A percentile compares a stretch with the other conserved stretches of the same genome.
These are phyloP conservation scores for Brachionus manjavacas DNA, from an alignment of 1,140 invertebrate species.

Conservation along the genomic window DNA sequence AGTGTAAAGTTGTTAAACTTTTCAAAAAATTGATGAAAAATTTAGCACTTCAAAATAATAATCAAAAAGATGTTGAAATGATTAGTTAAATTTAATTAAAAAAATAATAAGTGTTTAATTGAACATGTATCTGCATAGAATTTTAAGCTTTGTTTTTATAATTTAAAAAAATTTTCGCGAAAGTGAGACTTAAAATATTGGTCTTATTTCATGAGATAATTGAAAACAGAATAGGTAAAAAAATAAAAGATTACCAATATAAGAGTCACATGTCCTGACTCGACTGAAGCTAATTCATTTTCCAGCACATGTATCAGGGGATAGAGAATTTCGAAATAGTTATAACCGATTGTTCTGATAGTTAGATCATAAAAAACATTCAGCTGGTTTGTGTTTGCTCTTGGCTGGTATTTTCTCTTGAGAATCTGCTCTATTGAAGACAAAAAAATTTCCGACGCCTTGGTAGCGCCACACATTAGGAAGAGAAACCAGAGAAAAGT, in stretches of 20 bases:
- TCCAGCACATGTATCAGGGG: not conserved
- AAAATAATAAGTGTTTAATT: too few relatives aligned
- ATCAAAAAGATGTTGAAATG: too few relatives aligned
- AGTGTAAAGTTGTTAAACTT: too few relatives aligned
- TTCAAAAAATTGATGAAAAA: too few relatives aligned
- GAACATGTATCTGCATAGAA: too few relatives aligned
- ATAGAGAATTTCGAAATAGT: constrained; percentile 5
- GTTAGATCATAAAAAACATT: not conserved
- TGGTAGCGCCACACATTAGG: not conserved
- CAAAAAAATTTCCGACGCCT: not conserved
- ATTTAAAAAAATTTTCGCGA: too few relatives aligned
- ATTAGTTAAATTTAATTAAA: too few relatives aligned
- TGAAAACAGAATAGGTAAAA: not conserved
- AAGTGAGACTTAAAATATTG: too few relatives aligned
- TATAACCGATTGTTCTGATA: not conserved
- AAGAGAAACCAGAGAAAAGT: not conserved
- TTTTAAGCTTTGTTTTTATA: too few relatives aligned
- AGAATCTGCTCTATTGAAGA: not conserved
- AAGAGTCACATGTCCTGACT: not conserved
- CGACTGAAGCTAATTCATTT: not conserved
- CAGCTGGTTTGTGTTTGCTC: not conserved
- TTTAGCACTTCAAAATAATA: too few relatives aligned
- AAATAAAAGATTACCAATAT: constrained; percentile 9
- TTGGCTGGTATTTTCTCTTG: not conserved
- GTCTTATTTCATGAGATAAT: too few relatives aligned